These are phyloP conservation scores for Patagioenas fasciata DNA, from an alignment of 2,113 vertebrate species.

Conservation along the genomic window DNA sequence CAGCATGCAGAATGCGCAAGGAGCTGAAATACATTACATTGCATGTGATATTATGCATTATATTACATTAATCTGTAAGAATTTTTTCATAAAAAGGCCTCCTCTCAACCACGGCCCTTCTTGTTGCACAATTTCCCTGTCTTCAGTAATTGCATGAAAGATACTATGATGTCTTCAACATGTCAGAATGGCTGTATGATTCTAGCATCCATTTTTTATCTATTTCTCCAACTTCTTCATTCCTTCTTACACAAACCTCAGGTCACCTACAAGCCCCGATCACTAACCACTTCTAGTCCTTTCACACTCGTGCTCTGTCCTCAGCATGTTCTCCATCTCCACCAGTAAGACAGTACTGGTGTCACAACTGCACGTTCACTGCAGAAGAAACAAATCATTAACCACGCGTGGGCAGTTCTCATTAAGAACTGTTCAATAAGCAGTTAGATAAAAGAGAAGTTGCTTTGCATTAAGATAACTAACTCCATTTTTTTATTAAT, in stretches of 20 bases:
- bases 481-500: neutral
- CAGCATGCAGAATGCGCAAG: neutral
- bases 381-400: neutral
- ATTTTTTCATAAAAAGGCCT: neutral
- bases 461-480: neutral
- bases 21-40: neutral
- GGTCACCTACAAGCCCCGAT: neutral
- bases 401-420: rapidly evolving
- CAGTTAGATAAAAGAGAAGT: neutral
- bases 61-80: neutral
- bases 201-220: neutral
- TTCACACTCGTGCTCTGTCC: neutral
- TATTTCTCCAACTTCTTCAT: neutral
- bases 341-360: neutral
- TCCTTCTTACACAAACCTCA: rapidly evolving
- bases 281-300: neutral
- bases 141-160: neutral
- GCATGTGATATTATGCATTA: neutral
- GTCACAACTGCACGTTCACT: neutral
- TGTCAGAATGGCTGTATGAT: neutral
- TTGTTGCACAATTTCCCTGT: neutral
- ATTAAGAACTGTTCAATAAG: neutral
- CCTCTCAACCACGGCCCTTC: neutral
- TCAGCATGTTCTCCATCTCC: neutral
- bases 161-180: neutral